Evolutionary conservation across 2,113 vertebrate species (phyloP), one percentile per base, ranked within the genome.

Genomic region (Desmodus rotundus): DNA sequence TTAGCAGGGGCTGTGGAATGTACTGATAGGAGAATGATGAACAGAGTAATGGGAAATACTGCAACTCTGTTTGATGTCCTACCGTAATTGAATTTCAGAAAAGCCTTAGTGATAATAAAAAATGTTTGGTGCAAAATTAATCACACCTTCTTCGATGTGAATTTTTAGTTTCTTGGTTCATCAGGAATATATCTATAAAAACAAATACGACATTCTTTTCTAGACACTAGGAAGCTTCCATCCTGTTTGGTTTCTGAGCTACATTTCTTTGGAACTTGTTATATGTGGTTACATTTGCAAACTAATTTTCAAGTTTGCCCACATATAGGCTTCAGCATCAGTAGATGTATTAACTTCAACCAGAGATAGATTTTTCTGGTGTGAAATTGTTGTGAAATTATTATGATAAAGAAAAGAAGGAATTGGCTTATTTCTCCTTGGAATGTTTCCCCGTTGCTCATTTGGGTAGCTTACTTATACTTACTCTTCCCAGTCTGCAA

Each of bases 71-170:
- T 92, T 87, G n/a, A 22, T 93, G 20, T 3, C 68, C 93, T 95
- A 83, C 20, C 70, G 65, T 95, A 94, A 97, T 10, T 96, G 68
- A 86, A 93, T 10, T 6, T 97, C 65, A 94, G 61, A 91, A 97
- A 95, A 73, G 58, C n/a, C 63, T 61, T 85, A 95, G 41, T 95
- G 70, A 50, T 94, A 83, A 94, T 95, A 94, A 81, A n/a, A 58
- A 73, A 36, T 89, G 3, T n/a, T 58, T 54, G 88, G 11, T 86
- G 36, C 91, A 95, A 96, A 97, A 96, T 97, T 95, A 76, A 94
- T 97, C 90, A 22, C 0, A 24, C 72, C 89, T 96, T 80, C 58
- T 97, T 74, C 38, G 0, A 89, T 93, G 63, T 96, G 43, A 95
- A 20, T 92, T 95, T 94, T 86, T 95, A 33, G 87, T 31, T 81